phyloP scores from a whole-genome alignment of 1,140 invertebrate genomes.

The Paraescarpia echinospica region DNA sequence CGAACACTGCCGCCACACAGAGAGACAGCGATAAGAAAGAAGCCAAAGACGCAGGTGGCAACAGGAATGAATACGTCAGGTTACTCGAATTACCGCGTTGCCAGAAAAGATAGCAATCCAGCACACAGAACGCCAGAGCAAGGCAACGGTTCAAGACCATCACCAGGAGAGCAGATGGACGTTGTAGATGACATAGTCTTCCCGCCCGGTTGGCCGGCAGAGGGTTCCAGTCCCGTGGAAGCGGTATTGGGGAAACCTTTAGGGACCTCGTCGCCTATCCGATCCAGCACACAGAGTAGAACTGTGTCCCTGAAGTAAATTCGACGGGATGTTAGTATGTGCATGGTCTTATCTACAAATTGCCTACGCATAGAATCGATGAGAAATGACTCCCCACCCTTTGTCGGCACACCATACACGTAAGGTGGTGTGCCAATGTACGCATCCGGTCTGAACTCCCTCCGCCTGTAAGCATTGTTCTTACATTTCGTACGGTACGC shows the following conservation, averaged over 20 bases:
- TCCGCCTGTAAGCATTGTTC: no score
- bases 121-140: background rate
- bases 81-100: background rate
- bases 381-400: no score
- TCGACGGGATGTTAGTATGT: background rate
- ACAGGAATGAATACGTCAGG: background rate
- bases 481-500: no score
- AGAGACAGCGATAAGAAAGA: background rate
- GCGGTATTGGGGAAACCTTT: background rate
- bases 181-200: background rate
- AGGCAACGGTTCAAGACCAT: background rate
- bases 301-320: background rate
- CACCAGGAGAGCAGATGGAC: background rate
- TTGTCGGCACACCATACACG: no score
- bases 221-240: background rate
- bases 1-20: background rate
- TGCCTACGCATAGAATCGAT: no score
- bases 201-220: background rate
- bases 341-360: no score
- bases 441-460: no score
- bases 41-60: background rate
- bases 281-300: background rate
- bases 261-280: background rate
- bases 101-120: background rate
- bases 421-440: no score